Conservation (phyloP, 2,113 vertebrate genomes). For the Channa argus region DNA sequence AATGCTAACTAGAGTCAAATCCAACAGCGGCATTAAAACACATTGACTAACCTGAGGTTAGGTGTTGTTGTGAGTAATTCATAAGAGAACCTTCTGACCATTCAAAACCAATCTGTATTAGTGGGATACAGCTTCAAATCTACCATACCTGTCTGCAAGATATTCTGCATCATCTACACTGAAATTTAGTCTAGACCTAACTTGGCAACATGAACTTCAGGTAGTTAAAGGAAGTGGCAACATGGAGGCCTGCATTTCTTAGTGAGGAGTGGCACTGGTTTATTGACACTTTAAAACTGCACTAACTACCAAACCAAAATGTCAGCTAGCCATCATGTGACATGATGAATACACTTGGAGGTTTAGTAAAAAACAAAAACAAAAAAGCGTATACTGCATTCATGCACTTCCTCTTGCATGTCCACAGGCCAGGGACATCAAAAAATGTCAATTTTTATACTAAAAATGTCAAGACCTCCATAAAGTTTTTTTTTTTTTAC, state of each 20-base stretch:
- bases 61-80: neutral
- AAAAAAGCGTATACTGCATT: constrained; percentile 60
- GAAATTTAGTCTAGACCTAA: constrained; percentile 25
- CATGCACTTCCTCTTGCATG: constrained; percentile 75
- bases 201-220: constrained; percentile 73
- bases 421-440: constrained; percentile 69
- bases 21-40: constrained; percentile 14
- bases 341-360: constrained; percentile 32
- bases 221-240: constrained; percentile 64
- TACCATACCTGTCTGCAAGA: constrained; percentile 17
- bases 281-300: constrained; percentile 52
- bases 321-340: constrained; percentile 27
- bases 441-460: constrained; percentile 50
- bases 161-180: constrained; percentile 8
- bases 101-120: constrained; percentile 25
- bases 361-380: constrained; percentile 25
- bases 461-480: constrained; percentile 60
- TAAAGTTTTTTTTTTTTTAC: constrained; percentile 17
- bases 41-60: constrained; percentile 4
- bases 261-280: constrained; percentile 60
- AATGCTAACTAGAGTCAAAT: constrained; percentile 19
- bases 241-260: constrained; percentile 36
- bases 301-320: constrained; percentile 37
- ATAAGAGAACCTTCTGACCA: constrained; percentile 16
- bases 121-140: constrained; percentile 19